Evolutionary conservation across 2,113 vertebrate species (phyloP), one percentile per base, ranked within the genome.

Genomic region (Epinephelus lanceolatus): DNA sequence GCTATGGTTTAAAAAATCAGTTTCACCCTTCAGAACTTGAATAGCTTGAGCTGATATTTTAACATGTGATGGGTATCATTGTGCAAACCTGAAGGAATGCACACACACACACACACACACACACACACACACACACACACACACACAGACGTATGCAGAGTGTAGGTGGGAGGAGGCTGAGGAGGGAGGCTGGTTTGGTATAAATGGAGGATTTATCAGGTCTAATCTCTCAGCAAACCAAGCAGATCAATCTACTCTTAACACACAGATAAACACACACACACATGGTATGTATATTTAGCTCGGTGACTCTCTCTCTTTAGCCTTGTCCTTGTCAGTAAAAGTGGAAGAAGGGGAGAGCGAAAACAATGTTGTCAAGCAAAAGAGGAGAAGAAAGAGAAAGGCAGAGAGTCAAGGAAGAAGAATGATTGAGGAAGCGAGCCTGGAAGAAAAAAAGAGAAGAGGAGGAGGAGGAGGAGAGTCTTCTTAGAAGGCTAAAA

Each of bases 401-500:
- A 27, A 49, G 57, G 61, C 37, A 67, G 79, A 74, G 73, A 81
- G 80, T 63, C n/a, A 71, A 45, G 67, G 21, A 77, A 30, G 71
- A 78, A 62, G 70, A 79, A 87, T 74, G 84, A 87, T 25, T 67
- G 89, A 81, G 65, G 60, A 84, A 89, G 85, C 57, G 27, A 83
- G 86, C 45, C 60, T 74, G 63, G 51, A 85, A 88, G 89, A 87
- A 76, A 71, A 78, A 63, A 73, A 85, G 77, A 62, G 70, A n/a
- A 45, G 51, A 65, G 76, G 74, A 80, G 61, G 83, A 80, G 61
- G 80, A 77, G 55, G 68, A 88, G 85, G 80, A 93, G 87, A 93
- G 86, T 85, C 87, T 92, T 92, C 92, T 94, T 92, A 94, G 94
- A 92, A 88, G 87, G 88, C 94, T 94, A 91, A 91, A 93, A 95